Evolutionary conservation across 2,113 vertebrate genomes (phyloP), one percentile per base, ranked within the genome.

Genomic region (Anolis sagrei): DNA sequence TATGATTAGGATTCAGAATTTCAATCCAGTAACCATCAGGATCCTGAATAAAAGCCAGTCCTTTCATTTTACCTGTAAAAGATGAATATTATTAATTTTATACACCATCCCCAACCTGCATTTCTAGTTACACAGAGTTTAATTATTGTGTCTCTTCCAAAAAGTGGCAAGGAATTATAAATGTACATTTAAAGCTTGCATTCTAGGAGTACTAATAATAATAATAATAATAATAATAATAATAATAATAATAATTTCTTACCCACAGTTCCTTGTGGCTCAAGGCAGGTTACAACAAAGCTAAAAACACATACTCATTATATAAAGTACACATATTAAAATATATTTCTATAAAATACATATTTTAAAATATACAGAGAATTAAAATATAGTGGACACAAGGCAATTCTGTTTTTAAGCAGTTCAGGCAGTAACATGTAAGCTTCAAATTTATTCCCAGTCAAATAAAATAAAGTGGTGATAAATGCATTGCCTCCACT

Each of bases 21-120:
- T 99, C 98, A 91, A 99, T 99, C 98, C 98, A 99, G 93, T 99
- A 99, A 91, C 98, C 98, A 86, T 99, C 98, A n/a, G 98, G 99
- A 95, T 99, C 98, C 94, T 99, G 98, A 94, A 99, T 96, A 95
- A 99, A 99, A 34, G 98, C 98, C 93, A 99, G 92, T 69, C 98
- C 98, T 96, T 98, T 98, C 97, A 99, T 99, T 96, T 99, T 99
- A 94, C 98, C 98, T 99, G 90, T 32, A 89, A 32, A 10, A 29
- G 23, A 85, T 68, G 61, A 86, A 77, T 74, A 72, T 18, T 51
- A 8, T 4, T 76, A 54, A 9, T 79, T 62, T 79, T 62, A 19
- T 61, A 51, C 7, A 66, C n/a, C 23, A n/a, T 11, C 34, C 8
- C 29, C 39, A 49, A 25, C 23, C 68, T 7, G 32, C 14, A 23